phyloP scores from a whole-genome alignment of 1,140 invertebrate genomes.

The Carposina sasakii region DNA sequence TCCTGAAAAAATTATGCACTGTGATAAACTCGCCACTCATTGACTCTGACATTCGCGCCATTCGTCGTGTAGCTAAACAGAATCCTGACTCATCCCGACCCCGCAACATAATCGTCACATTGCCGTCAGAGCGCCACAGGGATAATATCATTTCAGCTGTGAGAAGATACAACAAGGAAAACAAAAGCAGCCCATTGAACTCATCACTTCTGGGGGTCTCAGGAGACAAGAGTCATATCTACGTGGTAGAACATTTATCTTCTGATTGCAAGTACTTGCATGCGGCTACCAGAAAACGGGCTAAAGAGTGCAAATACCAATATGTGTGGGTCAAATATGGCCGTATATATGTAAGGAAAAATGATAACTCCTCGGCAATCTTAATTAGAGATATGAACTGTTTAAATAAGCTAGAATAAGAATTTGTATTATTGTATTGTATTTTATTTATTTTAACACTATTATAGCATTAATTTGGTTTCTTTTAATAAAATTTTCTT shows the following conservation, averaged over 20 bases:
- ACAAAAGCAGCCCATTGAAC: not conserved
- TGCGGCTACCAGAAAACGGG: not conserved
- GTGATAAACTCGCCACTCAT: not conserved
- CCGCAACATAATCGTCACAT: slow-evolving; percentile 1
- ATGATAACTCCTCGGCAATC: not conserved
- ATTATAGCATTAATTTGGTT: no score
- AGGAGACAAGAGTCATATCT: not conserved
- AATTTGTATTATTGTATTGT: no score
- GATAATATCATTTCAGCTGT: slow-evolving; percentile 1
- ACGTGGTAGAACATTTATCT: slow-evolving; percentile 3
- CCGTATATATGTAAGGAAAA: not conserved
- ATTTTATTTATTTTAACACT: no score
- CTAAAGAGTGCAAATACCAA: not conserved
- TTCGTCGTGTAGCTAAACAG: slow-evolving; percentile 6
- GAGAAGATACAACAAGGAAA: not conserved
- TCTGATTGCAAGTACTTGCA: slow-evolving; percentile 2
- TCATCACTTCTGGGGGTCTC: not conserved
- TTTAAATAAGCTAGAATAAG: not conserved
- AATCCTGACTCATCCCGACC: slow-evolving; percentile 3
- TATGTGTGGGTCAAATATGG: slow-evolving; percentile 4
- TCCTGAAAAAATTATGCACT: slow-evolving; percentile 5
- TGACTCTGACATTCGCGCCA: not conserved
- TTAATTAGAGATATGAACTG: not conserved
- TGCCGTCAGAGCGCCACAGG: not conserved
- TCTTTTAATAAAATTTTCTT: not conserved